phyloP scores from a whole-genome alignment of 2,888 invertebrate species.

The Agapetus fuscipes region DNA sequence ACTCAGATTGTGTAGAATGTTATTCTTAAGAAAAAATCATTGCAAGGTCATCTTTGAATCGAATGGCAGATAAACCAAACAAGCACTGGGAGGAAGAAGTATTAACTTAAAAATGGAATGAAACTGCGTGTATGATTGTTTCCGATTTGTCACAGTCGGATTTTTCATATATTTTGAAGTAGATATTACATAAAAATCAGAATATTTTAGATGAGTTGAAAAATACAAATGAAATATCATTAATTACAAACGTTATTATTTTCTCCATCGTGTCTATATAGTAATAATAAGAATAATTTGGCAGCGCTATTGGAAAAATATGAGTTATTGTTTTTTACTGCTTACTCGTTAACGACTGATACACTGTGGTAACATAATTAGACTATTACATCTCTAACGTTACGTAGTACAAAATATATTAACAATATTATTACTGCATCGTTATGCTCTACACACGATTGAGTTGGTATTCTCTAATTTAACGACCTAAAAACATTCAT shows the following conservation, averaged over 20 bases:
- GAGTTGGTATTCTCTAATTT: slow-evolving; percentile 3
- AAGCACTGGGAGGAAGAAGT: no score
- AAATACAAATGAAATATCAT: slow-evolving; percentile 38
- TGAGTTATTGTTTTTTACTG: slow-evolving; percentile 23
- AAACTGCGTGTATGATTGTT: no score
- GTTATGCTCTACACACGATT: slow-evolving; percentile 10
- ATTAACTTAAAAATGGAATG: no score
- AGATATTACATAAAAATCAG: slow-evolving; percentile 21
- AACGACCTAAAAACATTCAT: slow-evolving; percentile 1
- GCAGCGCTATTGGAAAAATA: slow-evolving; percentile 49
- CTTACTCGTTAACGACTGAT: slow-evolving; percentile 20
- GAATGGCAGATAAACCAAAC: no score
- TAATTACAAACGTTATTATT: slow-evolving; percentile 40
- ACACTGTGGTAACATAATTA: slow-evolving; percentile 20
- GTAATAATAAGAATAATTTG: slow-evolving; percentile 42
- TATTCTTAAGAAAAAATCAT: no score
- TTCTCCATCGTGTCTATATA: slow-evolving; percentile 43
- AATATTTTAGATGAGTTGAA: slow-evolving; percentile 20
- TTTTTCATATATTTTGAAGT: slow-evolving; percentile 17
- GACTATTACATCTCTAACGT: slow-evolving; percentile 15
- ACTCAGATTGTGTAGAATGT: no score
- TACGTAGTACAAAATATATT: slow-evolving; percentile 20
- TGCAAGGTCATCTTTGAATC: no score
- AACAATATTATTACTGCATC: slow-evolving; percentile 9
- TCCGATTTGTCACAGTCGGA: no score